phyloP scores from a whole-genome alignment of 2,113 vertebrate genomes.

The Tragulus kanchil region DNA sequence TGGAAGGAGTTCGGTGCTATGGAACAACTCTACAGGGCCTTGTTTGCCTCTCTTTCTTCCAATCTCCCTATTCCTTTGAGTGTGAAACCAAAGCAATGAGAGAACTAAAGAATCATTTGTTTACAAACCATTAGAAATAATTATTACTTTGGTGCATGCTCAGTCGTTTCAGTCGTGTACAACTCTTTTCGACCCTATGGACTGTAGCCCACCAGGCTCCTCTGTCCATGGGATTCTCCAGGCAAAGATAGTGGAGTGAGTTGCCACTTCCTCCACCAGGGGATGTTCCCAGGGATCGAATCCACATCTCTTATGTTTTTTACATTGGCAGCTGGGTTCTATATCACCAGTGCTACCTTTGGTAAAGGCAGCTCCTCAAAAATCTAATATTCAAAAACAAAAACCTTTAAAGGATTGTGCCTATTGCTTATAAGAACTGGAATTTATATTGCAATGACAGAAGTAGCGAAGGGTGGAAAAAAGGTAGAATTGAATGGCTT shows the following conservation, averaged over 20 bases:
- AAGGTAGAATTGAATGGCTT: slow-evolving; percentile 2
- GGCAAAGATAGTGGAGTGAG: no score
- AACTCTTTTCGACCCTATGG: no score
- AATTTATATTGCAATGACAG: not conserved
- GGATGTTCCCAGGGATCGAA: no score
- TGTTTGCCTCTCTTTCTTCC: not conserved
- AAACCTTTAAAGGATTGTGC: not conserved
- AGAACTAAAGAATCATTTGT: slow-evolving; percentile 30
- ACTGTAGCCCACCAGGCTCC: no score
- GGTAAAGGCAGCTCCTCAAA: not conserved
- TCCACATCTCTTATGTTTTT: no score
- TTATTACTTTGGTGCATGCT: not conserved
- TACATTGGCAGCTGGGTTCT: no score
- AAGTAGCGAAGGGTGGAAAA: slow-evolving; percentile 44
- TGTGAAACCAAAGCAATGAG: slow-evolving; percentile 30
- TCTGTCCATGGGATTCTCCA: no score
- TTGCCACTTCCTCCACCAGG: no score
- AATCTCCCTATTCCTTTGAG: not conserved
- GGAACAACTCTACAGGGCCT: not conserved
- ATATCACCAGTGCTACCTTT: no score
- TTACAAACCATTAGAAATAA: slow-evolving; percentile 51
- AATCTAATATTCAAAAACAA: not conserved
- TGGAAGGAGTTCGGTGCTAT: not conserved
- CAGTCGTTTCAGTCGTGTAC: no score
- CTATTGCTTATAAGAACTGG: slow-evolving; percentile 15